These are phyloP conservation scores for Procavia capensis DNA, from an alignment of 2,113 vertebrate species.

Conservation along the genomic window DNA sequence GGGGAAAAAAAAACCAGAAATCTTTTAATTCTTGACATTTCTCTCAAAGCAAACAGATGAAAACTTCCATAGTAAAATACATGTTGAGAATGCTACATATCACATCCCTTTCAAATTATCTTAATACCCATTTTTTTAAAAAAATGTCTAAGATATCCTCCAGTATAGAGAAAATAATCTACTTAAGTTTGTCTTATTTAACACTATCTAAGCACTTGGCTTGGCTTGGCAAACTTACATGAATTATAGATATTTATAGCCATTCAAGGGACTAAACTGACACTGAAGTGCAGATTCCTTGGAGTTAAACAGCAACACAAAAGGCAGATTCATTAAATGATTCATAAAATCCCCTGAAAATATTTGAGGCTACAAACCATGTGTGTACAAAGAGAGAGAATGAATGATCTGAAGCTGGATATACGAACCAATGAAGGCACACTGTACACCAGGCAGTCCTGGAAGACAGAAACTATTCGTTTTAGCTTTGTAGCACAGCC, in stretches of 20 bases:
- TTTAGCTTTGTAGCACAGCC: background rate
- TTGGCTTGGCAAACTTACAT: no score
- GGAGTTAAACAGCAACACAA: background rate
- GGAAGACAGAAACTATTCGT: background rate
- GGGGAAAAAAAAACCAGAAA: background rate
- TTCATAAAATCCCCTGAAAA: background rate
- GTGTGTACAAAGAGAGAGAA: background rate
- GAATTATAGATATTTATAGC: no score
- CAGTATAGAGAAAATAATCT: background rate
- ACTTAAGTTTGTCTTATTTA: background rate
- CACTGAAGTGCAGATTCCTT: background rate
- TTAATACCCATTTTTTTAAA: background rate
- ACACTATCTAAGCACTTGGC: background rate
- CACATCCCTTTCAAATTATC: background rate
- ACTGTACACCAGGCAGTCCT: background rate
- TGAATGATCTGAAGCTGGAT: background rate
- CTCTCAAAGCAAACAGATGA: background rate
- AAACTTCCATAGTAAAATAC: background rate
- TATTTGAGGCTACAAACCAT: background rate
- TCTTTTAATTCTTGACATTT: background rate
- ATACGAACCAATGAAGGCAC: background rate
- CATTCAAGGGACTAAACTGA: background rate
- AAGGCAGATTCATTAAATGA: background rate
- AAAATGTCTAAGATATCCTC: background rate
- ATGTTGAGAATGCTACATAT: background rate